These are phyloP conservation scores for Cyprinella venusta DNA, from an alignment of 2,797 vertebrate species.

Conservation along the genomic window DNA sequence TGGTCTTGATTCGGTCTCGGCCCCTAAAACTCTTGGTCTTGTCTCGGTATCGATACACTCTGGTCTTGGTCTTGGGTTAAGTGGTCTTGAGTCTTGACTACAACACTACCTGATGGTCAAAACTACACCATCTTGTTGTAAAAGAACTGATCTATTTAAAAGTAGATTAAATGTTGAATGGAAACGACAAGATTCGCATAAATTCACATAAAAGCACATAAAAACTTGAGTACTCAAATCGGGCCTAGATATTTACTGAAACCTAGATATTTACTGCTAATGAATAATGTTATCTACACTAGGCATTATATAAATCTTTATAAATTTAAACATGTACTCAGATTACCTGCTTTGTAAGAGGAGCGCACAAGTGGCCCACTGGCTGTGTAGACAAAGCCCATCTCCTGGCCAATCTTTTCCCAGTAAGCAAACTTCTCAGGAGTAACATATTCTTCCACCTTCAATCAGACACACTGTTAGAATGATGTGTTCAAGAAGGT, in stretches of 20 bases:
- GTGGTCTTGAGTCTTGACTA: too few species aligned
- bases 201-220: background rate
- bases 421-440: slow-evolving; percentile 94
- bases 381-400: slow-evolving; percentile 95
- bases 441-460: slow-evolving; percentile 96
- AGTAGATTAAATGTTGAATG: background rate
- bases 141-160: background rate
- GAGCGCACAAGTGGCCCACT: slow-evolving; percentile 97
- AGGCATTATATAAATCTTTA: background rate
- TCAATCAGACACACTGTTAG: slow-evolving; percentile 32
- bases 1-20: too few species aligned
- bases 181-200: background rate
- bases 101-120: background rate
- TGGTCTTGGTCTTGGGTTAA: too few species aligned
- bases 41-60: too few species aligned
- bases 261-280: too few species aligned
- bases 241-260: too few species aligned
- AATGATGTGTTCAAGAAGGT: background rate
- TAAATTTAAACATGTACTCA: background rate
- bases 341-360: slow-evolving; percentile 97
- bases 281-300: too few species aligned
- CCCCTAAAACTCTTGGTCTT: too few species aligned
- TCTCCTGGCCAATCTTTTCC: slow-evolving; percentile 91
- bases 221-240: background rate
- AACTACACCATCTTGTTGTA: background rate